Percentiles rank a stretch among this genome's conserved stretches.
These are phyloP conservation scores for Subacronicta megacephala DNA, from an alignment of 2,888 invertebrate species.

Conservation along the genomic window DNA sequence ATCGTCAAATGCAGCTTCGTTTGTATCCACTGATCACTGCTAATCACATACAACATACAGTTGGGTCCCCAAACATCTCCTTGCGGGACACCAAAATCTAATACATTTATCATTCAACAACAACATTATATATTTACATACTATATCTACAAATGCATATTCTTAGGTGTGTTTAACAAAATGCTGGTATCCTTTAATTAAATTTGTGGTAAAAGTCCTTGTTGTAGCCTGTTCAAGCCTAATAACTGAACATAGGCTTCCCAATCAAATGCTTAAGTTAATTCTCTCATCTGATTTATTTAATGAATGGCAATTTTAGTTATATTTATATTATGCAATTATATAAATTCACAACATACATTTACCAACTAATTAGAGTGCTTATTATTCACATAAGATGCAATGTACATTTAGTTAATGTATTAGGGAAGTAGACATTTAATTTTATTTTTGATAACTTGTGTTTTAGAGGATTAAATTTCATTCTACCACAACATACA, in stretches of 20 bases:
- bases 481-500: neutral
- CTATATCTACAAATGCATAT: conserved; percentile 20
- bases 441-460: too few species aligned
- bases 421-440: too few species aligned
- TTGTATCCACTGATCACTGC: conserved; percentile 48
- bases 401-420: too few species aligned
- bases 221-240: neutral
- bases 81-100: conserved; percentile 72
- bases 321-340: too few species aligned
- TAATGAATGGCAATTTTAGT: neutral
- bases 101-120: conserved; percentile 55
- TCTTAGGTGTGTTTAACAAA: conserved; percentile 9
- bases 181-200: neutral
- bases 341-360: too few species aligned
- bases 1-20: conserved; percentile 57
- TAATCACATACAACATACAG: conserved; percentile 62
- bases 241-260: neutral
- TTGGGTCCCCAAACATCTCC: conserved; percentile 62
- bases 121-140: conserved; percentile 44
- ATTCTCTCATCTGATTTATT: neutral
- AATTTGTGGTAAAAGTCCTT: neutral
- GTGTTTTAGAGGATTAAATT: neutral
- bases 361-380: too few species aligned
- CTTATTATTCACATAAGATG: too few species aligned
- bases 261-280: neutral